Evolutionary conservation across 2,797 vertebrate genomes (phyloP).

Genomic region (Phoxinus dragarum): DNA sequence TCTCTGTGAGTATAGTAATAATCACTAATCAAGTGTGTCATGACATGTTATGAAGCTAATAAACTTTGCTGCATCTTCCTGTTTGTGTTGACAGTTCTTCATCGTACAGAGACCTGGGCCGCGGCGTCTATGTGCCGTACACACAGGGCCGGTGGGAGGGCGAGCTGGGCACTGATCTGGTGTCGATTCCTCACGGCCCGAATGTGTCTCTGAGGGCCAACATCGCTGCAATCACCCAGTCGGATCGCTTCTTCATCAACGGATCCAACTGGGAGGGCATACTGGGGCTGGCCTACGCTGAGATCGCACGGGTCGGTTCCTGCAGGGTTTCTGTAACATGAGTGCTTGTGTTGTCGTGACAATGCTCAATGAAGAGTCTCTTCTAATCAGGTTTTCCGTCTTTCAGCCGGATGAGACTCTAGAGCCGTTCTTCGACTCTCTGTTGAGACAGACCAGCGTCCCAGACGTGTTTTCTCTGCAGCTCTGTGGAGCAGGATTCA

Average conservation of each 20-base stretch:
- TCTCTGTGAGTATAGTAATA: constrained; percentile 86
- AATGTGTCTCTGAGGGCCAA: constrained; percentile 93
- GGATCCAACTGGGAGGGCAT: constrained; percentile 99
- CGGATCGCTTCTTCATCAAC: constrained; percentile 99
- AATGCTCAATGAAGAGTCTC: background rate
- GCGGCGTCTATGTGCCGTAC: constrained; percentile 96
- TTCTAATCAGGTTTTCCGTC: constrained; percentile 15
- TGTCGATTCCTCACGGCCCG: constrained; percentile 93
- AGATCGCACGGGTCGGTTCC: constrained; percentile 90
- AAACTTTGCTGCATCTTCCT: background rate
- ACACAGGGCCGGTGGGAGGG: constrained; percentile 99
- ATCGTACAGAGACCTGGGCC: constrained; percentile 90
- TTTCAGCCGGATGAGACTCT: constrained; percentile 90
- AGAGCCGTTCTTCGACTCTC: constrained; percentile 97
- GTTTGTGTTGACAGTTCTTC: constrained; percentile 75
- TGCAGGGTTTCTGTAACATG: constrained; percentile 28
- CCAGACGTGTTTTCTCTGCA: constrained; percentile 97
- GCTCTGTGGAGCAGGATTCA: constrained; percentile 92
- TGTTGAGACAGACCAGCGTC: constrained; percentile 93
- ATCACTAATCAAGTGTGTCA: background rate
- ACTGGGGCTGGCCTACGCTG: constrained; percentile 93
- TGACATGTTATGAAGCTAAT: background rate
- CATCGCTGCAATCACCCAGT: constrained; percentile 96
- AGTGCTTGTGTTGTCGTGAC: background rate
- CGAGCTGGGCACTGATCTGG: constrained; percentile 93